phyloP scores from a whole-genome alignment of 2,113 vertebrate genomes.

The Notothenia rossii region DNA sequence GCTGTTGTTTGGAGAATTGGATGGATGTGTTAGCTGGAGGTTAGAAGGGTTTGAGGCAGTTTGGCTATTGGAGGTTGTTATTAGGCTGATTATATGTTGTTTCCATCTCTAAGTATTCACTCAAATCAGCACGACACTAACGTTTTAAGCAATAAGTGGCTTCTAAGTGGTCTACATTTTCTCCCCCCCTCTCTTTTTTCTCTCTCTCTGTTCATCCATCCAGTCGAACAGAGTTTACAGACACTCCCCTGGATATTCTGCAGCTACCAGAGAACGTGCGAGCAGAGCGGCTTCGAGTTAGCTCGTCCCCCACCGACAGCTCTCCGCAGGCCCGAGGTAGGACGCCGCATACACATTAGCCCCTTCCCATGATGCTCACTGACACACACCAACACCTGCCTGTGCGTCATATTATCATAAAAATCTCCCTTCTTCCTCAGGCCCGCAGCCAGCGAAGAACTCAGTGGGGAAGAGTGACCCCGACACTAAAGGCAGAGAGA shows the following conservation, averaged over 20 bases:
- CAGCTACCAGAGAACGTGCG: conserved; percentile 86
- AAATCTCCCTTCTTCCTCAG: conserved; percentile 49
- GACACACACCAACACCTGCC: conserved; percentile 15
- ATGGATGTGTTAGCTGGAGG: conserved; percentile 58
- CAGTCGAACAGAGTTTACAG: conserved; percentile 87
- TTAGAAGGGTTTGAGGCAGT: conserved; percentile 62
- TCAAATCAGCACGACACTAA: conserved; percentile 47
- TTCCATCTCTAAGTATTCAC: conserved; percentile 73
- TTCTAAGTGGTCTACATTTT: conserved; percentile 61
- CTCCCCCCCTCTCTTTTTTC: conserved; percentile 39
- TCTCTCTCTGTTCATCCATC: conserved; percentile 28
- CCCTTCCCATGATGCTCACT: conserved; percentile 19
- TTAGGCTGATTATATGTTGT: conserved; percentile 77
- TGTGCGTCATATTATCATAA: conserved; percentile 15
- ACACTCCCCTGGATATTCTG: conserved; percentile 87
- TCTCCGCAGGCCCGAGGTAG: conserved; percentile 81
- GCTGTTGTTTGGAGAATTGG: conserved; percentile 48
- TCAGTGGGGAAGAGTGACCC: conserved; percentile 69
- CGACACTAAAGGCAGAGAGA: conserved; percentile 77
- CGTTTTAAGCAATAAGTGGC: conserved; percentile 59
- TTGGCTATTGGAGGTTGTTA: conserved; percentile 64
- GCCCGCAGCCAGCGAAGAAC: conserved; percentile 69
- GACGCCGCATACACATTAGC: not conserved
- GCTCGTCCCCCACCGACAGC: conserved; percentile 70
- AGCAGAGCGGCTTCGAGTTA: conserved; percentile 76